These are phyloP conservation scores for Tarsius wallacei DNA, from an alignment of 2,797 vertebrate species.

Conservation along the genomic window DNA sequence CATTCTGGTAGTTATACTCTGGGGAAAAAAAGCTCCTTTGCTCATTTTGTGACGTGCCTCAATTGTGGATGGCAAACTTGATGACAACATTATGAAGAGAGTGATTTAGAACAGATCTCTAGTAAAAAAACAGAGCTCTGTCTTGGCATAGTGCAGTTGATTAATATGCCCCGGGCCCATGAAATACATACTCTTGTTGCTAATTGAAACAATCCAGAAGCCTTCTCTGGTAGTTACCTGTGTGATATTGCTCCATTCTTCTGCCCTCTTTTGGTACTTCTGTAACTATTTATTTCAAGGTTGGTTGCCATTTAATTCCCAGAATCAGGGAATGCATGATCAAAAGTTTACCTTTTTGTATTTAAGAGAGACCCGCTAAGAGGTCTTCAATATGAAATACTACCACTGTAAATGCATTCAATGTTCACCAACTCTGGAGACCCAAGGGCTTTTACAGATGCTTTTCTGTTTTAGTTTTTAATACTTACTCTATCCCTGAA, in stretches of 20 bases:
- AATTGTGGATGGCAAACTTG: slow-evolving; percentile 70
- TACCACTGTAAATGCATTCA: slow-evolving; percentile 48
- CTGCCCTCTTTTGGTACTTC: not conserved
- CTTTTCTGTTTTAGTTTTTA: slow-evolving; percentile 62
- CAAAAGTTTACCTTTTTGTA: slow-evolving; percentile 56
- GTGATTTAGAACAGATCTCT: slow-evolving; percentile 72
- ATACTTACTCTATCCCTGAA: slow-evolving; percentile 26
- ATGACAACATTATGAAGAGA: slow-evolving; percentile 66
- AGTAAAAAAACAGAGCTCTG: slow-evolving; percentile 59
- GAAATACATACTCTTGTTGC: slow-evolving; percentile 60
- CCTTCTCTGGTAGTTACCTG: slow-evolving; percentile 62
- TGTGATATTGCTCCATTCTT: slow-evolving; percentile 18
- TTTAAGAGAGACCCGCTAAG: slow-evolving; percentile 48
- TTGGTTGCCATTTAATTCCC: slow-evolving; percentile 60
- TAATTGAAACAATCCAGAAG: slow-evolving; percentile 81
- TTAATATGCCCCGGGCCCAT: slow-evolving; percentile 49
- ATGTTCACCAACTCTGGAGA: slow-evolving; percentile 44
- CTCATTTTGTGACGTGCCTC: slow-evolving; percentile 50
- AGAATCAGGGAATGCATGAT: slow-evolving; percentile 20
- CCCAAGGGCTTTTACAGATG: slow-evolving; percentile 1
- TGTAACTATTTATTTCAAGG: slow-evolving; percentile 59
- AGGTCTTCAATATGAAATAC: slow-evolving; percentile 62
- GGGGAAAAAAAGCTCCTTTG: not conserved
- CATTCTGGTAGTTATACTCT: slow-evolving; percentile 28
- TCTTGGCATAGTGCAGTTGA: slow-evolving; percentile 56